These are phyloP conservation scores for Enteromius treurensis DNA, from an alignment of 2,797 vertebrate genomes.

Conservation along the genomic window DNA sequence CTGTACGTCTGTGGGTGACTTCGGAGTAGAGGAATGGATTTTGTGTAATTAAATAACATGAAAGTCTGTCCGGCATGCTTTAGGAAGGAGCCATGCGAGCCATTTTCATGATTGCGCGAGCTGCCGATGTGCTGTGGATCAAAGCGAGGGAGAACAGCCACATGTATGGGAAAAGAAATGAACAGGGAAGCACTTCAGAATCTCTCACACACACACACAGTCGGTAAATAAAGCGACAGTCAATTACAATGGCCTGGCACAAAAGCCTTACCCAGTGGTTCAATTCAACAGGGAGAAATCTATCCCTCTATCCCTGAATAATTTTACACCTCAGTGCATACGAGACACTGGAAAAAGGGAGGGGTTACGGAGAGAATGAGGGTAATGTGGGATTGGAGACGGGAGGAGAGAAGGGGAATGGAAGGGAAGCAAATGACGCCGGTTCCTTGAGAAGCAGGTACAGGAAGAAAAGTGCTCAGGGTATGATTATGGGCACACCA, in stretches of 20 bases:
- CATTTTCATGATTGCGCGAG: constrained; percentile 38
- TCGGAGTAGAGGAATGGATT: constrained; percentile 6
- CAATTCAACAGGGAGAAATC: constrained; percentile 62
- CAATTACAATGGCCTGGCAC: constrained; percentile 58
- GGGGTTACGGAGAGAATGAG: constrained; percentile 20
- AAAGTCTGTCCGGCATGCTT: constrained; percentile 34
- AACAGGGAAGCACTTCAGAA: constrained; percentile 13
- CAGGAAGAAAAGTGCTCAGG: not conserved
- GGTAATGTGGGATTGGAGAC: constrained; percentile 23
- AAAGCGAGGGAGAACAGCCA: constrained; percentile 12
- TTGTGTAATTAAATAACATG: constrained; percentile 42
- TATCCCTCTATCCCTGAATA: constrained; percentile 82
- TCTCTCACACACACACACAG: constrained; percentile 42
- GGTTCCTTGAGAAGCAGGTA: not conserved
- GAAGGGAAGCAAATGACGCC: not conserved
- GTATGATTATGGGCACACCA: not conserved
- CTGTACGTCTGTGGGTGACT: not conserved
- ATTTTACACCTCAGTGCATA: constrained; percentile 83
- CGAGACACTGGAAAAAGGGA: constrained; percentile 69
- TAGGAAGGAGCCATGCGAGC: constrained; percentile 15
- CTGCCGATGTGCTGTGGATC: constrained; percentile 4
- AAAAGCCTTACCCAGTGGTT: constrained; percentile 62
- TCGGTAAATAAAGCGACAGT: constrained; percentile 62
- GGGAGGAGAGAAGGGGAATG: not conserved
- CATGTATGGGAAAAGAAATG: constrained; percentile 36